Evolutionary conservation across 2,113 vertebrate genomes (phyloP).

Genomic region (Pomatorhinus ruficollis): DNA sequence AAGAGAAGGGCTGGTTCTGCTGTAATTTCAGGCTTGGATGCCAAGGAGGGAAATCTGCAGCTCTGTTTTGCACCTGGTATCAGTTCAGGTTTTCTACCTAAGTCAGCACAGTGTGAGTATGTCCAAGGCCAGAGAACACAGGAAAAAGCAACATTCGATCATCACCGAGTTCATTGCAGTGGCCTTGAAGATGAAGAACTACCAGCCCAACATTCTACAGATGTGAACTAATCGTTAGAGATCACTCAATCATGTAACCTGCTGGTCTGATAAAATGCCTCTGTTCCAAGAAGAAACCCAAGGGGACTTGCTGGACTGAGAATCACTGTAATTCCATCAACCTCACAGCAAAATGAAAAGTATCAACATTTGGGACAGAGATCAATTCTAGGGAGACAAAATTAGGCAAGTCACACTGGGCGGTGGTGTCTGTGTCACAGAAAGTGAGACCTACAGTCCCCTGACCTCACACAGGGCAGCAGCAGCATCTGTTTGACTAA

Average conservation of each 20-base stretch:
- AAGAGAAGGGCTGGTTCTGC: background rate
- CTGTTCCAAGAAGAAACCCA: background rate
- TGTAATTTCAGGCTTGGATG: background rate
- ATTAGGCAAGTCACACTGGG: background rate
- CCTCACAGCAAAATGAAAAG: background rate
- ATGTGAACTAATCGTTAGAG: background rate
- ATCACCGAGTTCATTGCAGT: background rate
- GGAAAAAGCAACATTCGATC: background rate
- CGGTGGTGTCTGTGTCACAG: background rate
- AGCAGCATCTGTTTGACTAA: background rate
- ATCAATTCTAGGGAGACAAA: background rate
- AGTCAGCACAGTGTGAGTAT: background rate
- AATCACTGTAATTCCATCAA: background rate
- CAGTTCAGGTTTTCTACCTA: background rate
- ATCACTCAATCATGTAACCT: background rate
- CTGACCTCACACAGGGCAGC: background rate
- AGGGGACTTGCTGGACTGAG: fast-evolving
- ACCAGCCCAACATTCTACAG: background rate
- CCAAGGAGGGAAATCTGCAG: background rate
- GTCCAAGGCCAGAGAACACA: background rate
- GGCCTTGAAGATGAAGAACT: background rate
- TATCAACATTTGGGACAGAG: background rate
- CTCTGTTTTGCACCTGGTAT: background rate
- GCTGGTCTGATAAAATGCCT: background rate
- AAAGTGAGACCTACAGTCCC: background rate